Evolutionary conservation across 2,888 invertebrate genomes (phyloP), one percentile per base, ranked within the genome.

Genomic region (Dolichopus griseipennis): DNA sequence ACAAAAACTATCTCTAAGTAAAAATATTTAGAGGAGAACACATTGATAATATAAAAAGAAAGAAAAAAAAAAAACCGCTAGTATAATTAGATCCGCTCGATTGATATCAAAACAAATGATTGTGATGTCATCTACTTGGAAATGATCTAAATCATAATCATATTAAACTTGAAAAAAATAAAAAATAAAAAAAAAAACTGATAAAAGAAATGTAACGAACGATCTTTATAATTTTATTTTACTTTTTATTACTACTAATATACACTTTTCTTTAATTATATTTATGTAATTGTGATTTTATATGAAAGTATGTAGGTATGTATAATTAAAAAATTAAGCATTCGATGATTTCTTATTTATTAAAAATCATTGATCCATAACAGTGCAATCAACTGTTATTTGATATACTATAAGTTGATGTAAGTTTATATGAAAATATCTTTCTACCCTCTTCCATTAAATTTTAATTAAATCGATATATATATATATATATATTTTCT

Each of bases 31-130:
- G 18, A 52, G 18, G 15, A 52, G 18, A 52, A 18, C n/a, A 52
- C 15, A 52, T 52, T 18, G 6, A 52, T 52, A 18, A 52, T 52
- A n/a, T 52, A 10, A 10, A 52, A 52, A n/a, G 18, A 52, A 52
- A 52, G 6, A 37, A 37, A 5, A n/a, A 52, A 6, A 18, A 52
- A 18, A 15, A 52, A 52, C 18, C 52, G n/a, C 52, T 18, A 52
- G 52, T 52, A 52, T 52, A 63, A 63, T 63, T 63, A 63, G 63
- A 63, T 63, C 63, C 63, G 63, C 63, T 63, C 63, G 63, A 63
- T 63, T 63, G 63, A 63, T 63, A 63, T 63, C 27, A 63, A 27
- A 27, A 63, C 63, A 63, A 63, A 63, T 27, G 22, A 63, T 15
- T 63, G 63, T 63, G 63, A 63, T 63, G 63, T 63, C 63, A 63